Percentiles rank a stretch among this genome's conserved stretches.
phyloP scores from a whole-genome alignment of 2,888 invertebrate genomes.

The Phanerotoma sp. region DNA sequence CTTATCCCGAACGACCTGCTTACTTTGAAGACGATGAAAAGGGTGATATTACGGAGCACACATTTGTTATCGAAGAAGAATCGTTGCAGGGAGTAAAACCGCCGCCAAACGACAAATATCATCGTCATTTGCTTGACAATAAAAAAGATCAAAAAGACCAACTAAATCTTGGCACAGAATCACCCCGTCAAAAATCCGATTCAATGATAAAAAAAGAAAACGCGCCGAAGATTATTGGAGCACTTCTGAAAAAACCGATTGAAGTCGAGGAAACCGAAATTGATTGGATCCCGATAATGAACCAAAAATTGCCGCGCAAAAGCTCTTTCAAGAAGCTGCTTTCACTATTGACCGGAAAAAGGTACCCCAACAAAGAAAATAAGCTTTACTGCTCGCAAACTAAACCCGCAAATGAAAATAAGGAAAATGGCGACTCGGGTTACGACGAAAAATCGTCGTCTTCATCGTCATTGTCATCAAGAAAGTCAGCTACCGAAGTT shows the following conservation, averaged over 20 bases:
- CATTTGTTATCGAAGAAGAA: too few relatives aligned
- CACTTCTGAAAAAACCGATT: slow-evolving; percentile 44
- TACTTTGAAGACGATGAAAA: too few relatives aligned
- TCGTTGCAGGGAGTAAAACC: too few relatives aligned
- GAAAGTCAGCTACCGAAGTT: neutral
- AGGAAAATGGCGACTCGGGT: slow-evolving; percentile 39
- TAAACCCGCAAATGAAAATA: slow-evolving; percentile 33
- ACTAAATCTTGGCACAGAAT: neutral
- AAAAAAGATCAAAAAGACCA: too few relatives aligned
- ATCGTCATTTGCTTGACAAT: too few relatives aligned
- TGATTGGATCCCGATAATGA: slow-evolving; percentile 44
- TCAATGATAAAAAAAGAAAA: slow-evolving; percentile 26
- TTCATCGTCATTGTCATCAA: slow-evolving; percentile 29
- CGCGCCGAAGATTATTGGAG: slow-evolving; percentile 42
- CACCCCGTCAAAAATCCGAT: slow-evolving; percentile 14
- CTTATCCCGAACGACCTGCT: too few relatives aligned
- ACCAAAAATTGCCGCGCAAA: slow-evolving; percentile 41
- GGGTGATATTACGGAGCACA: too few relatives aligned
- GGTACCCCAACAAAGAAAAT: slow-evolving; percentile 11
- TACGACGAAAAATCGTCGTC: slow-evolving; percentile 43
- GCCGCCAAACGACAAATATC: too few relatives aligned
- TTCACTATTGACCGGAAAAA: slow-evolving; percentile 34
- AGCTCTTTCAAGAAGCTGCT: slow-evolving; percentile 42
- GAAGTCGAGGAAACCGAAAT: slow-evolving; percentile 40
- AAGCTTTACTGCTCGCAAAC: slow-evolving; percentile 28